A percentile compares a stretch with the other conserved stretches of the same genome.
Evolutionary conservation across 2,113 vertebrate species (phyloP).

Genomic region (Tilapia sparmanii): DNA sequence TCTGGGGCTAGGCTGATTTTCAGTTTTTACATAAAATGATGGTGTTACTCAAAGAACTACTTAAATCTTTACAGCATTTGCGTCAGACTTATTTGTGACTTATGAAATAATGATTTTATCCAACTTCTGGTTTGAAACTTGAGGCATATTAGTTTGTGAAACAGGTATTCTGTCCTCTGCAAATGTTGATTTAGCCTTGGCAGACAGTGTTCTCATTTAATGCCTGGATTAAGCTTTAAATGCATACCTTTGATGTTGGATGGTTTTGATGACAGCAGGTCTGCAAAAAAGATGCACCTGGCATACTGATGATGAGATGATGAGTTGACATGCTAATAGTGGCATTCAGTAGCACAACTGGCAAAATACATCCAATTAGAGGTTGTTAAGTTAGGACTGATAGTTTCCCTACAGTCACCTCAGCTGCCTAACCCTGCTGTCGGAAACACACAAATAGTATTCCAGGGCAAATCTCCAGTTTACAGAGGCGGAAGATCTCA

Average conservation of each 20-base stretch:
- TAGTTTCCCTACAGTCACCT: background rate
- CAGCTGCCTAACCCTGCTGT: background rate
- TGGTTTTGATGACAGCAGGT: background rate
- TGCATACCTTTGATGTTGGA: background rate
- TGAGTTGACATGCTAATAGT: background rate
- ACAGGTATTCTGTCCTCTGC: background rate
- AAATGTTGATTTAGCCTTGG: background rate
- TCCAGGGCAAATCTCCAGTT: background rate
- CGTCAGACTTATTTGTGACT: background rate
- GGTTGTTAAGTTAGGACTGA: background rate
- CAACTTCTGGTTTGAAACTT: background rate
- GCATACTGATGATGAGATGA: background rate
- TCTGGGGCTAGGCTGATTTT: accelerated
- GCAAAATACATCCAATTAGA: background rate
- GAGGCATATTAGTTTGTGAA: background rate
- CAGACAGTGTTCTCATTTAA: background rate
- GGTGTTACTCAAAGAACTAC: too few relatives aligned
- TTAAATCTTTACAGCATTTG: background rate
- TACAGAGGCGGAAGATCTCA: background rate
- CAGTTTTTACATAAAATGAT: background rate
- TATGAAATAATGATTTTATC: background rate
- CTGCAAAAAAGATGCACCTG: background rate
- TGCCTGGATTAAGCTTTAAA: background rate
- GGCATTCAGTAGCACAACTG: background rate
- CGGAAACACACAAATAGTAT: background rate